These are phyloP conservation scores for Hippocampus zosterae DNA, from an alignment of 2,113 vertebrate species.

Conservation along the genomic window DNA sequence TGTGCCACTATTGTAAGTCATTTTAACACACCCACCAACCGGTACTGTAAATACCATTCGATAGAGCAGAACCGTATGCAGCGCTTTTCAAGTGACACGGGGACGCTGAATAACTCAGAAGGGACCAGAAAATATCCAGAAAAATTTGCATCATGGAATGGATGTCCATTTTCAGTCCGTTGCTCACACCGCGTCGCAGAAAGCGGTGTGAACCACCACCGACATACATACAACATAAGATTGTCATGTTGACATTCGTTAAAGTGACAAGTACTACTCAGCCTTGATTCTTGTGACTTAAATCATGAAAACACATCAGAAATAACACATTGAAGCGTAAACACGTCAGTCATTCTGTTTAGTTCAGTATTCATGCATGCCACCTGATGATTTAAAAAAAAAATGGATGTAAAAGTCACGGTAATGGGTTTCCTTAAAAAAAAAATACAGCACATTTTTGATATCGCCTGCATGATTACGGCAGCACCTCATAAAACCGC, in stretches of 20 bases:
- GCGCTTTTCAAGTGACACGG: neutral
- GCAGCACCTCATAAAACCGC: constrained; percentile 23
- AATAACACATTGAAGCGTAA: neutral
- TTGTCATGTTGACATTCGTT: neutral
- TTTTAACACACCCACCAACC: neutral
- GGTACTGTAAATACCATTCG: neutral
- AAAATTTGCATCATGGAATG: neutral
- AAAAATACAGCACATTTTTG: constrained; percentile 40
- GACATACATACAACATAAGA: neutral
- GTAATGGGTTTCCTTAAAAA: constrained; percentile 31
- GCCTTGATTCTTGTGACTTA: neutral
- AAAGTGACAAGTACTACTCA: neutral
- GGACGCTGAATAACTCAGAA: neutral
- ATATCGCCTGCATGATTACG: constrained; percentile 4
- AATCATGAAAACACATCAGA: neutral
- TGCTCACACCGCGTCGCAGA: neutral
- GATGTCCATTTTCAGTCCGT: neutral
- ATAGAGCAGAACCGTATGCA: neutral
- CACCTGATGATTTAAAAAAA: neutral
- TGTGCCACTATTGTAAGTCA: neutral
- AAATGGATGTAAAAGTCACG: neutral
- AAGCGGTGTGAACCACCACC: neutral
- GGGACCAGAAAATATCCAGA: neutral
- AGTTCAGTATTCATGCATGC: neutral
- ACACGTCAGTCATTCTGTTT: neutral